Percentiles rank a stretch among this genome's conserved stretches.
Evolutionary conservation across 2,797 vertebrate species (phyloP).

Genomic region (Leuciscus waleckii): DNA sequence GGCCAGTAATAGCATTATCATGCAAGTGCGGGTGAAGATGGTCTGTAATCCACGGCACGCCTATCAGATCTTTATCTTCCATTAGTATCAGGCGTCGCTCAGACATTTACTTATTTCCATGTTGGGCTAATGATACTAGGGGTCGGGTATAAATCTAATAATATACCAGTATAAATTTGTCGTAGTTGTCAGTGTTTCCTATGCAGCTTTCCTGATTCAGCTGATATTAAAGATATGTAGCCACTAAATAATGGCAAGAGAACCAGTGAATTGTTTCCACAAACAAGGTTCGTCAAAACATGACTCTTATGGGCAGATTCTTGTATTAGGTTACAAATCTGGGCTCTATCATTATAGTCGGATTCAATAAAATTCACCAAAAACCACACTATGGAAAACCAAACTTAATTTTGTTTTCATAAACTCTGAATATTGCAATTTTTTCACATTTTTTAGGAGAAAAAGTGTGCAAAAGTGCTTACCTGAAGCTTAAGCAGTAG

Average conservation of each 20-base stretch:
- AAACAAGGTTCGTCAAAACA: not conserved
- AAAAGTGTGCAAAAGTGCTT: not conserved
- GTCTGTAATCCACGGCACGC: constrained; percentile 20
- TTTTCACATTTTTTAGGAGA: not conserved
- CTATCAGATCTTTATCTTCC: constrained; percentile 3
- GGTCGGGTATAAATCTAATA: not conserved
- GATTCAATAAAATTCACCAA: not conserved
- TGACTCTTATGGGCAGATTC: not conserved
- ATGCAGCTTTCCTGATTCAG: not conserved
- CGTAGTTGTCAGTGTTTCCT: not conserved
- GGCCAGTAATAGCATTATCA: constrained; percentile 32
- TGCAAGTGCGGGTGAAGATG: constrained; percentile 11
- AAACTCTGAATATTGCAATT: not conserved
- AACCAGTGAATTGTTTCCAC: not conserved
- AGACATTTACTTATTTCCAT: constrained; percentile 1
- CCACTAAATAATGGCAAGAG: not conserved
- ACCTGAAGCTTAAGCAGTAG: not conserved
- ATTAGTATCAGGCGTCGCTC: constrained; percentile 11
- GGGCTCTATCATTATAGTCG: not conserved
- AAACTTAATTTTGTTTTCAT: not conserved
- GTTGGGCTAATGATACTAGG: not conserved
- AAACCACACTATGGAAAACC: not conserved
- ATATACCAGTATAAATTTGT: not conserved
- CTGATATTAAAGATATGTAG: not conserved
- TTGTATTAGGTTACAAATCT: not conserved